Evolutionary conservation across 1,140 invertebrate genomes (phyloP), one percentile per base, ranked within the genome.

Genomic region (Bombus confusus): DNA sequence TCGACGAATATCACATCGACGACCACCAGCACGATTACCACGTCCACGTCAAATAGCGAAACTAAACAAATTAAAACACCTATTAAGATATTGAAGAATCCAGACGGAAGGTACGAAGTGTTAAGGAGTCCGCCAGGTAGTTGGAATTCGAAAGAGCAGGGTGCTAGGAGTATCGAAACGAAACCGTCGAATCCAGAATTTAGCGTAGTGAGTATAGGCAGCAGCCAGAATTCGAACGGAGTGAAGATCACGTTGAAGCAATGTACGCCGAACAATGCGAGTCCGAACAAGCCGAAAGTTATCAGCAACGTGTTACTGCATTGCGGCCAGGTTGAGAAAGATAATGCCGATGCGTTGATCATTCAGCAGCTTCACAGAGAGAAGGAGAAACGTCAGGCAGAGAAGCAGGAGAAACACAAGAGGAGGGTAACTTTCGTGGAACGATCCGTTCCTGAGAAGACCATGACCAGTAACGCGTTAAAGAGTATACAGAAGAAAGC

Each of bases 171-270:
- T 57, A 37, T 47, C 0, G 90, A 93, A 28, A 22, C 69, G 0
- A 93, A 93, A 69, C 13, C 64, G 0, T 31, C 87, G 0, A 92
- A 85, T 80, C 86, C 93, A 0, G 93, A 94, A 74, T 95, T 95
- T 43, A 95, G 94, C 69, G 92, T 95, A 5, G 93, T 95, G 10
- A 93, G 93, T 31, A 88, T 94, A 25, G 93, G 91, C 1, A 92
- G 83, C 39, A 88, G 93, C 5, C 86, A 93, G 12, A 94, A 94
- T 85, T 93, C 92, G 13, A 94, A 93, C 57, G 92, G 93, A 28
- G 92, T 94, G 5, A 95, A 94, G 76, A 94, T 94, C 37, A 95
- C 93, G 9, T 76, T 94, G 47, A 95, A 95, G 31, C 94, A 94
- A 66, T 94, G 93, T 43, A 79, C 91, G 0, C 93, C 93, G 3